Base-by-base conservation (phyloP, 2,797 vertebrate genomes). In the Myripristis jacobus region DNA sequence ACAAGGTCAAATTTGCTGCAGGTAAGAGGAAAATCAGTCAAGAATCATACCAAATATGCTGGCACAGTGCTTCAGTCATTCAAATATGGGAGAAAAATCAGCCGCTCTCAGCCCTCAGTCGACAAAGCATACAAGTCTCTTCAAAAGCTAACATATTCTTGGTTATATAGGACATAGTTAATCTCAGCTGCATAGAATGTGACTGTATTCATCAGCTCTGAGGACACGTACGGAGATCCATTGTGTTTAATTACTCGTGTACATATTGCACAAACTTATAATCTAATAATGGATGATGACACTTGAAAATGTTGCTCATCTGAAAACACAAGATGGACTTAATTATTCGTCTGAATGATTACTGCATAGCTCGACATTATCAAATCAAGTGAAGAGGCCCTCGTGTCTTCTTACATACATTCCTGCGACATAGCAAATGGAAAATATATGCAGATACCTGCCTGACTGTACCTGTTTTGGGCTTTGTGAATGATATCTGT, bases 331-430 rank as follows among this genome's bases (percentile, higher is more conserved):
- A 72, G 46, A 48, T 0, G 6, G 31, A 19, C 38, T 83, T 38
- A 70, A 78, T 81, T 76, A 82, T 78, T 82, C 0, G 84, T 72
- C 41, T 62, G 8, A 46, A 67, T 81, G 73, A 78, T 73, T 75
- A 64, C 74, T 75, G 76, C 5, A 77, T 68, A 79, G 66, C 60
- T 50, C 70, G 6, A 65, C 18, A 47, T 76, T 51, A 78, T 80
- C 65, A 70, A 75, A 73, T 47, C 36, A 71, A 60, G 47, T 72
- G 48, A 80, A 48, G 29, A 55, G 53, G 29, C 27, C 36, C 25
- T 54, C 66, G 70, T 70, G 52, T 54, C 57, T 68, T 56, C 66
- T 67, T 36, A 64, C 57, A 56, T 46, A 18, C 31, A 44, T 71
- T 70, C 18, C 65, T 53, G 18, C 56, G 21, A 70, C 84, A 65